A percentile compares a stretch with the other conserved stretches of the same genome.
Evolutionary conservation across 2,797 vertebrate species (phyloP).

Genomic region (Falco columbarius): DNA sequence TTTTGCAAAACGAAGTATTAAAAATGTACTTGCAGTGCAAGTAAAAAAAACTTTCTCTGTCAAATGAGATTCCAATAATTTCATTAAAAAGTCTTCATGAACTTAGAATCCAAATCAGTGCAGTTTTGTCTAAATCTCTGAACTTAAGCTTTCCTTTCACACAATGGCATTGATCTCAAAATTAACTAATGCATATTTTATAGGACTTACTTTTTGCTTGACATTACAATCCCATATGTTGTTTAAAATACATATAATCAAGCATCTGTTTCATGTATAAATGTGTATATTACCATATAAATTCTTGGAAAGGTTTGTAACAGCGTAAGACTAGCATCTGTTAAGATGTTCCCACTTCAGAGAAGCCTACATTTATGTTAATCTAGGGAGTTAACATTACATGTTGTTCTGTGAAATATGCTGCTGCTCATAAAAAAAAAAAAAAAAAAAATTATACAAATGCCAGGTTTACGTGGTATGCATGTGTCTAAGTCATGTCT

Average conservation of each 20-base stretch:
- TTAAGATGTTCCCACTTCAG: background rate
- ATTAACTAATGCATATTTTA: background rate
- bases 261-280: slow-evolving; percentile 8
- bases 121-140: background rate
- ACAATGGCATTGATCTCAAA: background rate
- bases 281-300: background rate
- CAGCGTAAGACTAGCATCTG: background rate
- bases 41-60: background rate
- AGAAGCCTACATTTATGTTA: background rate
- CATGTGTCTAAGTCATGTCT: background rate
- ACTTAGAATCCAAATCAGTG: background rate
- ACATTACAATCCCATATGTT: background rate
- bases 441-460: background rate
- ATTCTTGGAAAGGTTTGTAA: background rate
- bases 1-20: background rate
- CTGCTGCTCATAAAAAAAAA: background rate
- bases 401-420: background rate
- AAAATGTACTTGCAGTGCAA: background rate
- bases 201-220: background rate
- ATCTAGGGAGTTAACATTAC: background rate
- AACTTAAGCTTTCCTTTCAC: background rate
- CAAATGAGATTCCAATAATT: background rate
- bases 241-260: background rate
- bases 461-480: background rate
- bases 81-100: background rate